Conservation (phyloP, 1,140 invertebrate species). For the Neotoxoptera formosana region DNA sequence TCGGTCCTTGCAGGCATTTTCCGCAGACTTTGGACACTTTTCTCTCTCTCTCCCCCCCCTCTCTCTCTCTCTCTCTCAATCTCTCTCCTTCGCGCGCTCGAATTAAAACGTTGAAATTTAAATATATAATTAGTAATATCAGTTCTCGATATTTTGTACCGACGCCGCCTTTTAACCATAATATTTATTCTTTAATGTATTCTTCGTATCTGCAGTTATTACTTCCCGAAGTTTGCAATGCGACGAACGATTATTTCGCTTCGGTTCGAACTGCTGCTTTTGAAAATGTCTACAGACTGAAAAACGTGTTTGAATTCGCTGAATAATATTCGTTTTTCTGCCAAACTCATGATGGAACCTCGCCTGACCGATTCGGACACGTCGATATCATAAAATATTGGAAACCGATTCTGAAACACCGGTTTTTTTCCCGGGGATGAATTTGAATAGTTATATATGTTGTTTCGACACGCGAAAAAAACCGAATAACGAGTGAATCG, state of each 20-base stretch:
- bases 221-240: not conserved
- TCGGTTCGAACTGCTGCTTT: not conserved
- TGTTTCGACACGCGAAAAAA: not conserved
- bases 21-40: not conserved
- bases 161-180: too few relatives aligned
- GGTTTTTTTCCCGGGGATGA: not conserved
- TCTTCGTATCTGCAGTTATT: not conserved
- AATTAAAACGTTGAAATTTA: not conserved
- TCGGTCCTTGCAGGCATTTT: too few relatives aligned
- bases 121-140: not conserved
- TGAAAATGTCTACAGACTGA: not conserved
- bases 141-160: not conserved
- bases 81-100: too few relatives aligned
- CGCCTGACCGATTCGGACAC: not conserved
- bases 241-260: not conserved
- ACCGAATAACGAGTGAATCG: not conserved
- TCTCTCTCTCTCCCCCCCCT: too few relatives aligned
- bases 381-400: not conserved
- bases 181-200: not conserved
- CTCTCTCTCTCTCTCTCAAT: not conserved
- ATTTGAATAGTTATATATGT: not conserved
- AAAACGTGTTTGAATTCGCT: not conserved
- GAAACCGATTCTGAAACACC: not conserved
- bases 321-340: not conserved
- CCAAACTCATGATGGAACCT: not conserved